Evolutionary conservation across 2,113 vertebrate genomes (phyloP).

Genomic region (Vombatus ursinus): DNA sequence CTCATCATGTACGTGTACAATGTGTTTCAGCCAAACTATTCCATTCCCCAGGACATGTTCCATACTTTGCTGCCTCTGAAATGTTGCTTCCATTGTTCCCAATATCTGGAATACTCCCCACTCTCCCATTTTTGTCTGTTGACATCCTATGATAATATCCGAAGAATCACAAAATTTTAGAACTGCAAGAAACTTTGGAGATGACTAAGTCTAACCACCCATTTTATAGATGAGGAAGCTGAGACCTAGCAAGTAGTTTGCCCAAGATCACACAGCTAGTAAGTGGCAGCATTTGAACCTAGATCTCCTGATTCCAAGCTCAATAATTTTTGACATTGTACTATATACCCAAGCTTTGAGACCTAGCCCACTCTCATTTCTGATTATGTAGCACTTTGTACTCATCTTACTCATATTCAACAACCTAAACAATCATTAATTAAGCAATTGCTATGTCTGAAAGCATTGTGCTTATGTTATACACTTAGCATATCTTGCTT

Average conservation of each 20-base stretch:
- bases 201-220: too few relatives aligned
- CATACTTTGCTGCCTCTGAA: neutral
- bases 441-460: too few relatives aligned
- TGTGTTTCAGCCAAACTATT: neutral
- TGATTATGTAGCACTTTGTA: neutral
- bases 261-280: neutral
- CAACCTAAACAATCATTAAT: too few relatives aligned
- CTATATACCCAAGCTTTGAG: neutral
- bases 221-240: neutral
- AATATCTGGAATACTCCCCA: too few relatives aligned
- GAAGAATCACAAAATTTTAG: neutral
- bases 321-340: neutral
- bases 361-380: neutral
- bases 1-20: neutral
- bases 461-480: too few relatives aligned
- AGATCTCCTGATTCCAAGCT: neutral
- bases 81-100: neutral
- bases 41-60: neutral
- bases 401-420: too few relatives aligned
- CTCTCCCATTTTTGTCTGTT: neutral
- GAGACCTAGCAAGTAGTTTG: neutral
- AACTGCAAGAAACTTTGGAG: neutral
- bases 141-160: neutral
- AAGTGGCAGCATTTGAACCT: neutral
- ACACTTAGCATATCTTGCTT: too few relatives aligned